Evolutionary conservation across 2,888 invertebrate genomes (phyloP), one percentile per base, ranked within the genome.

Genomic region (Entomobrya multifasciata): DNA sequence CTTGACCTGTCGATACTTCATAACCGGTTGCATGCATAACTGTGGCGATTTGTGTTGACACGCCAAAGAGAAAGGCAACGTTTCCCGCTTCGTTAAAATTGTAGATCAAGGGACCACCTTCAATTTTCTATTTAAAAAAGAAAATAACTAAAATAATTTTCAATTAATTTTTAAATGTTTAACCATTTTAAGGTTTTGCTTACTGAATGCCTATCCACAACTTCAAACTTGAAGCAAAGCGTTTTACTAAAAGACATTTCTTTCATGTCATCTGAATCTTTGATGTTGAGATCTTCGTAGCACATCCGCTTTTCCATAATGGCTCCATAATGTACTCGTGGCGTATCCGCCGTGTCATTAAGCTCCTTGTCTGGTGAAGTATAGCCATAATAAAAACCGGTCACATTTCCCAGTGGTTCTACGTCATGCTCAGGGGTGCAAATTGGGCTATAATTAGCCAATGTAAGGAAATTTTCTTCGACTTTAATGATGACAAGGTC

Each of bases 401-500:
- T 5, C 1, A 57, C 22, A 57, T 57, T 57, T 22, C 57, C 57
- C 20, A 57, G 17, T 22, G 10, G 6, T 4, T 57, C 11, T 11
- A 4, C 4, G 20, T 52, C 52, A 52, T 57, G 13, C 4, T 3
- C 10, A 10, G 57, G 57, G 5, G 25, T 20, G 57, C 57, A 57
- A 22, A 57, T 22, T 57, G 47, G 47, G 47, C 2, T 47, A 47
- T 15, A 47, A 3, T 47, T n/a, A 20, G 49, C 20, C 6, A 22
- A 22, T 8, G 65, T 5, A 15, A n/a, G 67, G 22, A 80, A 80
- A 22, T 80, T 44, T 15, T 17, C 80, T 5, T 81, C 17, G 0
- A 81, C 27, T 25, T 41, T 47, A 8, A 81, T 49, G 13, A 81
- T 15, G 1, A 44, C 30, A 5, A 70, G 6, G 44, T 81, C 80